Conservation (phyloP, 2,888 invertebrate species). For the Aporophyla nigra region DNA sequence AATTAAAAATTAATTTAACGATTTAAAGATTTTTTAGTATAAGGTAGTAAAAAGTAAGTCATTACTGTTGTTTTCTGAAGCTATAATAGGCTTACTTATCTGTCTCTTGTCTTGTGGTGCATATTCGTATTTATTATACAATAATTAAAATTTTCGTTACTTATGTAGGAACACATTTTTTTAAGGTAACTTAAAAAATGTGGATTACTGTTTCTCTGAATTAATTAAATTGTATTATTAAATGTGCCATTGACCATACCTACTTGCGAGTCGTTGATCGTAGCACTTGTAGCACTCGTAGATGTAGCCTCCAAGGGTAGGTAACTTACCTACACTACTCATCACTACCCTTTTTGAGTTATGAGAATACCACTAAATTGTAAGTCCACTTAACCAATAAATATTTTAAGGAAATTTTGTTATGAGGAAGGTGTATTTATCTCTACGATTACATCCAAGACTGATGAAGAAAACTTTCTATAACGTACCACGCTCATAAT, state of each 20-base stretch:
- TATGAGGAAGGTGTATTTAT: neutral
- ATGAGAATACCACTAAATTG: too few species aligned
- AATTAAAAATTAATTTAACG: neutral
- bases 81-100: too few species aligned
- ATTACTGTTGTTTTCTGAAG: too few species aligned
- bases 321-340: neutral
- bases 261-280: neutral
- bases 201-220: neutral
- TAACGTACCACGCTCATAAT: neutral
- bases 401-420: too few species aligned
- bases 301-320: neutral
- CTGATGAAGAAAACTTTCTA: neutral
- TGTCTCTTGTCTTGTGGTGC: too few species aligned
- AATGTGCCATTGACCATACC: neutral
- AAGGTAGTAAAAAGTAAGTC: too few species aligned
- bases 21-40: too few species aligned
- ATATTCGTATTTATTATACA: too few species aligned
- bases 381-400: too few species aligned
- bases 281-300: neutral
- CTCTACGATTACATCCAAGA: neutral
- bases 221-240: neutral
- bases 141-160: too few species aligned
- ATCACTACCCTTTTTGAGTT: too few species aligned
- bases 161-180: too few species aligned
- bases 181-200: neutral